Conservation (phyloP, 2,797 vertebrate genomes). For the Limnodromus scolopaceus region DNA sequence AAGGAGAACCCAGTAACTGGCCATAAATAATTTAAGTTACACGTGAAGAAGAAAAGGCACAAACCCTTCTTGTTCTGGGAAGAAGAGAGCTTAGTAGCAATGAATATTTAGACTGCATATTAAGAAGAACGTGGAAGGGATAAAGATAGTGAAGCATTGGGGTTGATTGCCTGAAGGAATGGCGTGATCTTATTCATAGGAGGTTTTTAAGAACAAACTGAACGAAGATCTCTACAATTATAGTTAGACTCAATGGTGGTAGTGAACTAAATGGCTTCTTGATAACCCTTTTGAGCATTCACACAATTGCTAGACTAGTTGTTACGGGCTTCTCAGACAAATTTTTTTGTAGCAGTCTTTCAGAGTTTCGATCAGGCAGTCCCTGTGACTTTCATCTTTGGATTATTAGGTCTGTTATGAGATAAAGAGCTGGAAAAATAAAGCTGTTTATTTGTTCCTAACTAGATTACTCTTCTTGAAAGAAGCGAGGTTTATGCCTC, state of each 20-base stretch:
- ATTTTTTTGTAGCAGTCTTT: background rate
- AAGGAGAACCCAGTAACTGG: background rate
- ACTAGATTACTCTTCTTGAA: background rate
- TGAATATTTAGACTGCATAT: background rate
- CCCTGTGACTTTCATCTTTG: background rate
- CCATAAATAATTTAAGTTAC: background rate
- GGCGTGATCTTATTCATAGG: background rate
- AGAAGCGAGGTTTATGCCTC: background rate
- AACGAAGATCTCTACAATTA: background rate
- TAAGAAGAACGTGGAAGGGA: background rate
- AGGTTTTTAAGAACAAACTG: background rate
- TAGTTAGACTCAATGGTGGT: background rate
- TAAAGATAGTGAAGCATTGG: background rate
- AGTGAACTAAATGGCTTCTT: background rate
- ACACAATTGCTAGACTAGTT: background rate
- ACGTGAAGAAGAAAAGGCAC: background rate
- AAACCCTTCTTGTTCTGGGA: background rate
- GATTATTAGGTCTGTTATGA: background rate
- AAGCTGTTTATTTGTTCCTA: background rate
- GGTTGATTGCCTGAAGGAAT: background rate
- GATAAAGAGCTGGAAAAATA: background rate
- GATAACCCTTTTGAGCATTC: background rate
- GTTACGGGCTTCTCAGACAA: background rate
- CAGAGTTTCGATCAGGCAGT: background rate
- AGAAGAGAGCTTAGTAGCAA: background rate